Conservation (phyloP, 2,888 invertebrate species). For the Mimachlamys varia region DNA sequence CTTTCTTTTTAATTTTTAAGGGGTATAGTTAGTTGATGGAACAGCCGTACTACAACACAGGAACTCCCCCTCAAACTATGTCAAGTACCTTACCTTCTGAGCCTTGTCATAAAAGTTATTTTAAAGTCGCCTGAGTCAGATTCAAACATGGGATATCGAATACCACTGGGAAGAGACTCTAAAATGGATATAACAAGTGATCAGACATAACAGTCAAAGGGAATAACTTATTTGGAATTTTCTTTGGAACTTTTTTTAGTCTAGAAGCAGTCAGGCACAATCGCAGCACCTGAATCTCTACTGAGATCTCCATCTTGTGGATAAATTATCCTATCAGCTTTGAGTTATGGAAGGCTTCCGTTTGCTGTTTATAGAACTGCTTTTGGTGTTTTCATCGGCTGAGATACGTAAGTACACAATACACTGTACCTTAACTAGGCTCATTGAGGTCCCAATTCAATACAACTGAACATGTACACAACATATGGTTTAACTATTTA, state of each 20-base stretch:
- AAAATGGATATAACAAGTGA: background rate
- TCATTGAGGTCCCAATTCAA: background rate
- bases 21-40: background rate
- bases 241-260: background rate
- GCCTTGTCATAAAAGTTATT: conserved; percentile 6
- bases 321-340: background rate
- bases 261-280: background rate
- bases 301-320: conserved; percentile 28
- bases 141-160: conserved; percentile 24
- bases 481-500: too few relatives aligned
- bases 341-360: conserved; percentile 11
- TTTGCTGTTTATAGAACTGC: background rate
- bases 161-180: background rate
- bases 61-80: conserved; percentile 34
- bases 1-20: background rate
- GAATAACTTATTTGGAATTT: background rate
- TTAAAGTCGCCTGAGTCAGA: background rate
- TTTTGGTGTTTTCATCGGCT: conserved; percentile 24
- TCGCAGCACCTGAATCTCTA: background rate
- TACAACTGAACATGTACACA: background rate
- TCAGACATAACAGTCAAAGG: background rate
- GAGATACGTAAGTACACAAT: background rate
- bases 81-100: conserved; percentile 29
- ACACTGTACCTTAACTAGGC: background rate
- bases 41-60: conserved; percentile 15